Evolutionary conservation across 2,888 invertebrate species (phyloP).

Genomic region (Drosophila atroscutellata): DNA sequence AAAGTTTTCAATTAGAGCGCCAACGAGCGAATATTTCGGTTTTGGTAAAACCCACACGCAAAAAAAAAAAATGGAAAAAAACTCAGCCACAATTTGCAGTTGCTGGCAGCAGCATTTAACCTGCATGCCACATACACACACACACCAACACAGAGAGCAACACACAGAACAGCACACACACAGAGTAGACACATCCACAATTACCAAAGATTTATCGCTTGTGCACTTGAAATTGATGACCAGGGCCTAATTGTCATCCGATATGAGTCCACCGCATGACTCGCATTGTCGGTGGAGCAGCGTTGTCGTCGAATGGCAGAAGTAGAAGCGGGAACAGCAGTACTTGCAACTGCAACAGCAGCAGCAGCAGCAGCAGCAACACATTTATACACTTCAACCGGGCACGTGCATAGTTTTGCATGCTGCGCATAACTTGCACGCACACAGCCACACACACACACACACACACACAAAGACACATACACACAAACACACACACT

Average conservation of each 20-base stretch:
- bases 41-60: slow-evolving; percentile 32
- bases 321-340: slow-evolving; percentile 8
- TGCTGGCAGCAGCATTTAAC: slow-evolving; percentile 64
- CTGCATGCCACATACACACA: slow-evolving; percentile 36
- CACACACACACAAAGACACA: slow-evolving; percentile 27
- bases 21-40: slow-evolving; percentile 53
- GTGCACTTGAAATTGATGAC: slow-evolving; percentile 81
- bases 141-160: neutral
- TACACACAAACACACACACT: slow-evolving; percentile 24
- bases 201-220: slow-evolving; percentile 81
- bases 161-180: slow-evolving; percentile 15
- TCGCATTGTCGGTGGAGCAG: slow-evolving; percentile 74
- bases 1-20: slow-evolving; percentile 61
- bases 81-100: slow-evolving; percentile 57
- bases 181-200: slow-evolving; percentile 57
- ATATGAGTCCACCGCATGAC: slow-evolving; percentile 81
- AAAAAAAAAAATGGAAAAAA: slow-evolving; percentile 12
- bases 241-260: slow-evolving; percentile 80
- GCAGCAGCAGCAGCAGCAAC: slow-evolving; percentile 20
- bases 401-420: slow-evolving; percentile 80
- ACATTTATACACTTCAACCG: slow-evolving; percentile 78
- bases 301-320: slow-evolving; percentile 45
- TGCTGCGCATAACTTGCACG: slow-evolving; percentile 77
- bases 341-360: slow-evolving; percentile 10
- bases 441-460: slow-evolving; percentile 33